Evolutionary conservation across 2,113 vertebrate genomes (phyloP), one percentile per base, ranked within the genome.

Genomic region (Phalacrocorax pelagicus): DNA sequence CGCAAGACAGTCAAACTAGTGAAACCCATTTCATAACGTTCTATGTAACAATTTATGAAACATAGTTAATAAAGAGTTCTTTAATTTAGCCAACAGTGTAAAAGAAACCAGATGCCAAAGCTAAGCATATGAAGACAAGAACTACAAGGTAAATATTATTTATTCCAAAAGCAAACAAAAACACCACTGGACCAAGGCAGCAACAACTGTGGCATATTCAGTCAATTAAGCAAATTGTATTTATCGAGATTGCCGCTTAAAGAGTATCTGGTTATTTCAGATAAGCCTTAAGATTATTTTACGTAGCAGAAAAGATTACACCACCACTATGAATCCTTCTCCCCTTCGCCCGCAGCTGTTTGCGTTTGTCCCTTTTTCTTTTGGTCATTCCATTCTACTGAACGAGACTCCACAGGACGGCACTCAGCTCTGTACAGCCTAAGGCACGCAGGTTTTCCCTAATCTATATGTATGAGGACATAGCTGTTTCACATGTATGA

Each of bases 401-500:
- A 32, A 27, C 17, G 29, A 11, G 66, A 27, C 22, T 9, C 47
- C 47, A 34, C 12, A 7, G n/a, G 46, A n/a, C 3, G 13, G 18
- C 11, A 29, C 6, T 78, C 62, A 24, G 61, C n/a, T 46, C 32
- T 2, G 16, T 4, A 59, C 11, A 8, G 17, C 6, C 46, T 12
- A 16, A 34, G 57, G 34, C 17, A 24, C 7, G 1, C 0, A 0
- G 8, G 6, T 27, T 51, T 51, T 46, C 57, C 54, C 59, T 52
- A n/a, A 26, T 2, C 17, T 6, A 3, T 0, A 3, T 0, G 0
- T 6, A 17, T 2, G 7, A 38, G 15, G 30, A 44, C 3, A 4
- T 1, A 1, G 10, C 30, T 27, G 5, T 32, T 61, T 27, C n/a
- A 71, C 30, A 36, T 3, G 0, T 5, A 32, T 14, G 22, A 44